Evolutionary conservation across 1,140 invertebrate species (phyloP), one percentile per base, ranked within the genome.

Genomic region (Zaprionus gabonicus): DNA sequence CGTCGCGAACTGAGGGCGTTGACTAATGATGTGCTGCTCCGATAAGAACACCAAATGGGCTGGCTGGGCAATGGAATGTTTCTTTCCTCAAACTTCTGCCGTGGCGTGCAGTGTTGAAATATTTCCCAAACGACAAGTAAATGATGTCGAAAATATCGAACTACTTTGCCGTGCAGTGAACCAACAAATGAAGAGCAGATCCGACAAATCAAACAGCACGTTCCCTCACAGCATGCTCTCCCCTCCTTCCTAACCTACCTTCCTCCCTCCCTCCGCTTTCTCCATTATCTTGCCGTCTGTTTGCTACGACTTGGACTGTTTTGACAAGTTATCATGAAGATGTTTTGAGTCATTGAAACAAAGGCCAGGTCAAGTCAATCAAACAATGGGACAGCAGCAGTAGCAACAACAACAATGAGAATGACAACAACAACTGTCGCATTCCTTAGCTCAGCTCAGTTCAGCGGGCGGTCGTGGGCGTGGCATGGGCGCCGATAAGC

Each of bases 271-370:
- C 36, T 36, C 34, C 38, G 7, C n/a, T 36, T 28, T 5, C 6
- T 38, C 10, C 41, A 31, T 78, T 44, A 28, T 65, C 46, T 44
- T 23, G 25, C 27, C 25, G 55, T 68, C 10, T 73, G 31, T 67
- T 73, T 73, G 55, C 55, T 49, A 15, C 49, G 51, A 57, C 41
- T 46, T 46, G 6, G 41, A 17, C 70, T 88, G 71, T 81, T 87
- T 87, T 78, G 78, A 88, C 81, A 87, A 87, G 84, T 83, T 88
- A 83, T 87, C 84, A 75, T 81, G 85, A 87, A 87, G 84, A 87
- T 88, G 84, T 84, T 83, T 78, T 71, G 74, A 84, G 84, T 88
- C 85, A 84, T 87, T 88, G 84, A 87, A 88, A 87, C 84, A 87
- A 87, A 87, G 84, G 78, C 58, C 82, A 73, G 79, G 75, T 57